phyloP scores from a whole-genome alignment of 30 jellyfish, hydroid and myxozoan species.

The Hydractinia symbiolongicarpus region DNA sequence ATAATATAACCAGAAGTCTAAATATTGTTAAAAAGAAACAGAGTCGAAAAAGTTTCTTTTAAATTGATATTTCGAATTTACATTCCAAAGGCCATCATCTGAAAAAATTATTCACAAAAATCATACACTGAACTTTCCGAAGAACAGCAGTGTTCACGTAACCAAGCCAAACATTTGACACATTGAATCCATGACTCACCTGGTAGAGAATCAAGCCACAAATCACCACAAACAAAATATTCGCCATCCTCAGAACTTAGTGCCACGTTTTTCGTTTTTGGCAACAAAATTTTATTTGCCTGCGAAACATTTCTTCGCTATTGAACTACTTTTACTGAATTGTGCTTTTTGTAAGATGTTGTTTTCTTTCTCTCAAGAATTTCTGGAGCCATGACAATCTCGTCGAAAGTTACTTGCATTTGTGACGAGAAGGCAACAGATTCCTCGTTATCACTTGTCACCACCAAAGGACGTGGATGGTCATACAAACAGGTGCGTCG shows the following conservation, averaged over 20 bases:
- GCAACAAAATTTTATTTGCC: too few relatives aligned
- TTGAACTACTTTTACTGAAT: background rate
- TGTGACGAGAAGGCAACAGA: background rate
- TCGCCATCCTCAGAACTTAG: background rate
- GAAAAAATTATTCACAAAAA: too few relatives aligned
- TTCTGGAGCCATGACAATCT: constrained; percentile 22
- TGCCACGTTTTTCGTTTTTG: background rate
- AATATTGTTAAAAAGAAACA: too few relatives aligned
- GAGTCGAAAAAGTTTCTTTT: too few relatives aligned
- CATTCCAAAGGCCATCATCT: too few relatives aligned
- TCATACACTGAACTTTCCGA: background rate
- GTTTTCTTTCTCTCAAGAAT: constrained; percentile 7
- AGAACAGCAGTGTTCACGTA: constrained; percentile 16
- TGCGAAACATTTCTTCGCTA: background rate
- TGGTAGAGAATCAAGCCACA: background rate
- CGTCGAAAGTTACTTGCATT: background rate
- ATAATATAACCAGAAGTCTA: too few relatives aligned
- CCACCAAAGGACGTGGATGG: background rate
- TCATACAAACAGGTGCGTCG: background rate
- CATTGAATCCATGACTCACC: constrained; percentile 30
- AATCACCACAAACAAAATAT: background rate
- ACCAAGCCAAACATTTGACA: constrained; percentile 13
- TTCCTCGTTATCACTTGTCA: background rate
- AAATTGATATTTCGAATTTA: too few relatives aligned
- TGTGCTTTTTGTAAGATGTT: constrained; percentile 10